Conservation (phyloP, 2,888 invertebrate species). For the Agrochola lychnidis region DNA sequence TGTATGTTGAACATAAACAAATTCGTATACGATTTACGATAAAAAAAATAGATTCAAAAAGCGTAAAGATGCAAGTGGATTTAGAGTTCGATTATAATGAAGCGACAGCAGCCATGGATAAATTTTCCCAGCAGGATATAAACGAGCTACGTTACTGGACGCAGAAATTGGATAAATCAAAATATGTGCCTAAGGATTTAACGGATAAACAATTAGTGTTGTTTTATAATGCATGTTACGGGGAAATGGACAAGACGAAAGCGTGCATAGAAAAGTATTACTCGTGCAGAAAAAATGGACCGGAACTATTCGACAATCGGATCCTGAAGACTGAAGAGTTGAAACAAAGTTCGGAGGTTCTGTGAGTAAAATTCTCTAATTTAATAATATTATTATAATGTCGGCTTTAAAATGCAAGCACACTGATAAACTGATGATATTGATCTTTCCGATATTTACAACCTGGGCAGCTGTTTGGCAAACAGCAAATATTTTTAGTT, state of each 20-base stretch:
- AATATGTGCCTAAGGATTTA: constrained; percentile 88
- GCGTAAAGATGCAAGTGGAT: constrained; percentile 81
- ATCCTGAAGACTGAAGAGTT: constrained; percentile 88
- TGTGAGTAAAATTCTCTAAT: constrained; percentile 85
- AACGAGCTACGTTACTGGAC: constrained; percentile 86
- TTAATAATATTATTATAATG: constrained; percentile 9
- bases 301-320: constrained; percentile 92
- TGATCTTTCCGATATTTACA: neutral
- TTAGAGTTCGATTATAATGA: constrained; percentile 86
- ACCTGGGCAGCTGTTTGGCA: constrained; percentile 12
- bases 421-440: constrained; percentile 1
- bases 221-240: constrained; percentile 92
- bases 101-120: constrained; percentile 85
- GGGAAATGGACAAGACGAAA: constrained; percentile 90
- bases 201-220: constrained; percentile 91
- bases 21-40: constrained; percentile 76
- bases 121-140: constrained; percentile 88
- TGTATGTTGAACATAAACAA: constrained; percentile 69
- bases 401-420: neutral
- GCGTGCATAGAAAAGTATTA: constrained; percentile 92
- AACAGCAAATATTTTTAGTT: constrained; percentile 2
- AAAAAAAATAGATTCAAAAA: constrained; percentile 59
- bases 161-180: constrained; percentile 85
- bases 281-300: constrained; percentile 89
- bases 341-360: constrained; percentile 82